Conservation (phyloP, 2,797 vertebrate species). For the Acanthurus tractus region DNA sequence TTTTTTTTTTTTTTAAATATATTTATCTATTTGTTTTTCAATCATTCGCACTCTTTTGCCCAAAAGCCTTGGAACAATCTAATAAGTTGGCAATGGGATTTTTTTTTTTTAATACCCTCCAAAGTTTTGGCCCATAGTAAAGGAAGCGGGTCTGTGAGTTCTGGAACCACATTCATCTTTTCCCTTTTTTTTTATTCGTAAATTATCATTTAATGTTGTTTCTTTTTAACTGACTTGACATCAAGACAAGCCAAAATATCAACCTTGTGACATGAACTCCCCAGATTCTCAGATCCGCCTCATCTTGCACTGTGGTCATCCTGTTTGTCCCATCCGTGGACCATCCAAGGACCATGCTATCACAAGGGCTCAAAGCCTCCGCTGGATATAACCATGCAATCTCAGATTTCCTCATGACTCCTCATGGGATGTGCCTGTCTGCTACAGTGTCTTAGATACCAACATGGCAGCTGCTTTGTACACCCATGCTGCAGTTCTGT, state of each 20-base stretch:
- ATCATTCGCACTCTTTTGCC: conserved; percentile 56
- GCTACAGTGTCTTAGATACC: conserved; percentile 72
- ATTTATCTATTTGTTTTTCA: conserved; percentile 61
- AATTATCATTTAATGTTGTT: conserved; percentile 27
- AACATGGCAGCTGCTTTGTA: conserved; percentile 68
- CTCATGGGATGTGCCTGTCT: conserved; percentile 64
- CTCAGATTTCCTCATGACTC: conserved; percentile 43
- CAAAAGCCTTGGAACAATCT: conserved; percentile 74
- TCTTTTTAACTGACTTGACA: conserved; percentile 61
- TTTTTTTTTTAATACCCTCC: conserved; percentile 33
- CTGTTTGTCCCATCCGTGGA: conserved; percentile 38
- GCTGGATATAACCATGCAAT: conserved; percentile 60
- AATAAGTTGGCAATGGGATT: conserved; percentile 49
- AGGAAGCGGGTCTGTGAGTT: conserved; percentile 46
- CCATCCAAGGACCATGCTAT: conserved; percentile 47
- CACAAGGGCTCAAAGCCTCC: conserved; percentile 63
- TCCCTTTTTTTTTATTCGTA: conserved; percentile 23
- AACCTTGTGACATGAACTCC: conserved; percentile 46
- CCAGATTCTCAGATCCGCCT: conserved; percentile 41
- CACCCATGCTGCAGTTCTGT: conserved; percentile 39
- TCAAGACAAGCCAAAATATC: conserved; percentile 58
- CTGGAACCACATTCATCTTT: conserved; percentile 48
- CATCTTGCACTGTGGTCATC: conserved; percentile 41
- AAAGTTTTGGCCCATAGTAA: conserved; percentile 38
- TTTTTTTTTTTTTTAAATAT: conserved; percentile 35